Conservation (phyloP, 2,797 vertebrate species). For the Onychomys arenicola region DNA sequence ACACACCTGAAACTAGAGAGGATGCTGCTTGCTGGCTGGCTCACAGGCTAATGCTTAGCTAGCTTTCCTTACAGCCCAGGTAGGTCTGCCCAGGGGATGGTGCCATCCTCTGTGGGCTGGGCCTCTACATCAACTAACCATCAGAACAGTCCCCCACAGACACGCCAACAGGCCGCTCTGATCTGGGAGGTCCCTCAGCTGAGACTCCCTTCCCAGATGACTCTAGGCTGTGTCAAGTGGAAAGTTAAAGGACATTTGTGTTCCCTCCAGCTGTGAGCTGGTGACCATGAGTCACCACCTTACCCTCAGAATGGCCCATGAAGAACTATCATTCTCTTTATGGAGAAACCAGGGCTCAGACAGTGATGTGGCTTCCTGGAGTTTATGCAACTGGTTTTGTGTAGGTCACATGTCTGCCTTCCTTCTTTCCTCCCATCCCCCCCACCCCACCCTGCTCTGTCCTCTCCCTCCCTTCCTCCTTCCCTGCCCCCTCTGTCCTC, state of each 20-base stretch:
- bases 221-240: neutral
- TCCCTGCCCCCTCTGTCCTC: neutral
- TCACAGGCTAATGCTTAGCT: no score
- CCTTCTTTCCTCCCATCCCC: fast-evolving
- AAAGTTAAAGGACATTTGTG: neutral
- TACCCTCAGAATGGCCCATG: neutral
- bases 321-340: neutral
- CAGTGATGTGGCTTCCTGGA: fast-evolving
- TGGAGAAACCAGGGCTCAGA: conserved; percentile 16
- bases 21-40: neutral
- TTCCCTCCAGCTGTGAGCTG: fast-evolving
- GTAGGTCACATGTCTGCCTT: neutral
- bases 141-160: neutral
- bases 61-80: neutral
- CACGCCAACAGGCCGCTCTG: neutral
- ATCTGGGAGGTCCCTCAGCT: neutral
- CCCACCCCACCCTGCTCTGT: fast-evolving
- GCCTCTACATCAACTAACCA: neutral
- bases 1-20: neutral
- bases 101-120: neutral
- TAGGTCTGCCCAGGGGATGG: neutral
- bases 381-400: neutral
- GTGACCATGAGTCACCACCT: fast-evolving
- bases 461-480: neutral
- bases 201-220: neutral